These are phyloP conservation scores for Chymomyza fuscimana DNA, from an alignment of 2,888 invertebrate species.

Conservation along the genomic window DNA sequence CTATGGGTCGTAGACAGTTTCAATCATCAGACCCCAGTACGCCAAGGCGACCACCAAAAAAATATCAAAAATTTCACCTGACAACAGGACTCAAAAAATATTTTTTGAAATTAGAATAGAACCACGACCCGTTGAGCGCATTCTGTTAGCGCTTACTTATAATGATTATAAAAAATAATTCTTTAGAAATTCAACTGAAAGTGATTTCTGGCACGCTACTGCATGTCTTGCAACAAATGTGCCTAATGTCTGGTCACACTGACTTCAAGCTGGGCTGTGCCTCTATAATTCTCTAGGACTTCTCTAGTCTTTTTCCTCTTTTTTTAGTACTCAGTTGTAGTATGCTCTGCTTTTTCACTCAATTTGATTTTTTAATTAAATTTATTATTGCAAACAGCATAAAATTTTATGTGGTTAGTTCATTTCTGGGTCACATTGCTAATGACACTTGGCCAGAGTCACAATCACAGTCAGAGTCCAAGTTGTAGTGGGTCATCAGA, in stretches of 20 bases:
- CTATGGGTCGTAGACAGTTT: too few relatives aligned
- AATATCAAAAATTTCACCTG: too few relatives aligned
- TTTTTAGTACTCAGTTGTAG: constrained; percentile 10
- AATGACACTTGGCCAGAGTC: constrained; percentile 47
- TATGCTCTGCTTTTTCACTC: constrained; percentile 35
- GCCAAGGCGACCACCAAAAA: too few relatives aligned
- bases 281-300: constrained; percentile 8
- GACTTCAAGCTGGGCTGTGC: constrained; percentile 4
- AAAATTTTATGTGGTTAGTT: constrained; percentile 63
- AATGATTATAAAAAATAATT: too few relatives aligned
- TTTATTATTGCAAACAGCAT: constrained; percentile 68
- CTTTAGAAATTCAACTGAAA: constrained; percentile 1
- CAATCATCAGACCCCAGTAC: too few relatives aligned
- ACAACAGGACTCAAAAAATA: too few relatives aligned
- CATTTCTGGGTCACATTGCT: constrained; percentile 64
- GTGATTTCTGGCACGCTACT: background rate
- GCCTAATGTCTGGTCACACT: constrained; percentile 5
- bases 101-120: too few relatives aligned
- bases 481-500: constrained; percentile 9
- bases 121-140: too few relatives aligned
- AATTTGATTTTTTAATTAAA: constrained; percentile 67
- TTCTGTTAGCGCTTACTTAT: too few relatives aligned
- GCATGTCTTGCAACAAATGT: constrained; percentile 7
- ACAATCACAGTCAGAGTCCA: constrained; percentile 19
- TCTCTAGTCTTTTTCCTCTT: constrained; percentile 13